Evolutionary conservation across 2,888 invertebrate genomes (phyloP), one percentile per base, ranked within the genome.

Genomic region (Malacosoma neustria): DNA sequence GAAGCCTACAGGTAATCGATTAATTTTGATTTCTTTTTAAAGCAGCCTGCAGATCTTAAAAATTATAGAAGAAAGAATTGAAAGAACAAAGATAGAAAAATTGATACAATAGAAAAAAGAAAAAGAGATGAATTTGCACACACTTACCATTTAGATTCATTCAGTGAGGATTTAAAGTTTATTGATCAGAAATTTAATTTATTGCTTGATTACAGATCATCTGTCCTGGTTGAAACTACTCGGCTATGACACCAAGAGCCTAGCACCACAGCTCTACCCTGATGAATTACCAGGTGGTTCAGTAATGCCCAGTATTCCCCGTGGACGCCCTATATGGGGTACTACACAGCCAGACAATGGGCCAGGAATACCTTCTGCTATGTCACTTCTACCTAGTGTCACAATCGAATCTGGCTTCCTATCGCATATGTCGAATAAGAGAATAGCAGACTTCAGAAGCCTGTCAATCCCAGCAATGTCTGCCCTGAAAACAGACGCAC

Each of bases 241-340:
- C 33, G 97, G 97, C 33, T 95, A 94, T 70, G 93, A 96, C 57
- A 87, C 96, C 37, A 91, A 92, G 62, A 94, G 93, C 60, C 74
- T 97, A 39, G 93, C 96, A 22, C 97, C 97, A 0, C 96, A 96
- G 64, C 87, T 97, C 15, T 92, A 92, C 59, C 91, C 93, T 0
- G 89, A 91, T 30, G 87, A 89, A 41, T 73, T 91, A 29, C 90
- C 91, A 0, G 89, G 90, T 31, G 90, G 90, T 0, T 79, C 89
- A 6, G 90, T 92, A 67, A 87, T 92, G 14, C 90, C 92, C 0
- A 88, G 90, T 3, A 88, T 89, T 32, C 87, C 89, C 9, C 75
- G 76, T 15, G 84, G 87, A 9, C 79, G 89, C 5, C 85, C 86
- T 3, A 81, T 87, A 42, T 89, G 89, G 89, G 87, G 87, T 48